Evolutionary conservation across 2,113 vertebrate genomes (phyloP).

Genomic region (Ramphastos sulfuratus): DNA sequence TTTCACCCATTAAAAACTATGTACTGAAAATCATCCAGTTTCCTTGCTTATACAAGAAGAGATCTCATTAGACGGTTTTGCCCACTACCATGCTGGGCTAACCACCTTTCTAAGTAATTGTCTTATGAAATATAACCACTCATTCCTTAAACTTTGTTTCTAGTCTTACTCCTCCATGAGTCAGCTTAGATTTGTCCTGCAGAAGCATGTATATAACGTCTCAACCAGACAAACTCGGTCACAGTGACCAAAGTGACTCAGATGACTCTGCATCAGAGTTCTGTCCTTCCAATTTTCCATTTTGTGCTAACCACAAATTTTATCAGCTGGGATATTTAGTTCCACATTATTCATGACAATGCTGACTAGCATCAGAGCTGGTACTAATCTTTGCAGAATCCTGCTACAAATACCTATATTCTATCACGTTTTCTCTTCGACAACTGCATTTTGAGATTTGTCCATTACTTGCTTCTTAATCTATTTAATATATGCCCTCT

Average conservation of each 20-base stretch:
- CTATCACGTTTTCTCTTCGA: constrained; percentile 41
- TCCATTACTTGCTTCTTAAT: constrained; percentile 43
- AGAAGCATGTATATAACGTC: neutral
- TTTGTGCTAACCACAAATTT: constrained; percentile 56
- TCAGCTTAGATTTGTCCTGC: constrained; percentile 18
- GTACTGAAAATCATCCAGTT: neutral
- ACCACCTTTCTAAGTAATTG: constrained; percentile 14
- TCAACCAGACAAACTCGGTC: neutral
- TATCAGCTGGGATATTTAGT: constrained; percentile 46
- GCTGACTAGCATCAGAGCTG: constrained; percentile 27
- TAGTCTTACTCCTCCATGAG: neutral
- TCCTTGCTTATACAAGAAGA: neutral
- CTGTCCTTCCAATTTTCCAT: constrained; percentile 47
- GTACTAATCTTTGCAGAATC: neutral
- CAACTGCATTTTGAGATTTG: constrained; percentile 55
- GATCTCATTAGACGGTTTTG: neutral
- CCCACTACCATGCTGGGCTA: neutral
- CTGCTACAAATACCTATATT: constrained; percentile 10
- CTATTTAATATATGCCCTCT: constrained; percentile 36
- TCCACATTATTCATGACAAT: constrained; percentile 48
- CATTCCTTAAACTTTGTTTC: neutral
- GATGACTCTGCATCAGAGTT: constrained; percentile 19
- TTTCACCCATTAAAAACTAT: neutral
- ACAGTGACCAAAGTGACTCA: constrained; percentile 13
- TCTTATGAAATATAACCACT: neutral